Conservation (phyloP, 2,888 invertebrate species). For the Athalia circularis region DNA sequence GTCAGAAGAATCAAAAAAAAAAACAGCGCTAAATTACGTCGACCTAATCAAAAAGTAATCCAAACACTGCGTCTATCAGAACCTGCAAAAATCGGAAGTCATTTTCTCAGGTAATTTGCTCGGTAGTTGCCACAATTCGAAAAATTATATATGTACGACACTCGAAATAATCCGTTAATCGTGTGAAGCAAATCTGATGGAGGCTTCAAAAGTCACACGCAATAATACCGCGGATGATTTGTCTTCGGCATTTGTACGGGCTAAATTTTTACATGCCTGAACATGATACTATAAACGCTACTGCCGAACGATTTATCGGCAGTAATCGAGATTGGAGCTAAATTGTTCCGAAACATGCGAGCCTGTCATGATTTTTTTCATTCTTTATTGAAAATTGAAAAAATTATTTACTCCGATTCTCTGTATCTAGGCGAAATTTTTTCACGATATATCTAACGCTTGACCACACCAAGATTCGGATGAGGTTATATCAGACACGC, state of each 20-base stretch:
- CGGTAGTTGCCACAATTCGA: not conserved
- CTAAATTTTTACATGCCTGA: not conserved
- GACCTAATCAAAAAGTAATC: too few species aligned
- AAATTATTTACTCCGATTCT: not conserved
- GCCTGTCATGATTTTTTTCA: not conserved
- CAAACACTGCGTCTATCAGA: too few species aligned
- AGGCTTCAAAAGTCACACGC: not conserved
- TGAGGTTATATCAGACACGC: conserved; percentile 2
- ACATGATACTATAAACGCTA: not conserved
- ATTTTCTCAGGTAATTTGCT: too few species aligned
- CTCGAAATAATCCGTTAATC: too few species aligned
- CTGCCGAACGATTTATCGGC: conserved; percentile 8
- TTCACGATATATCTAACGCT: not conserved
- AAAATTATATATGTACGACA: not conserved
- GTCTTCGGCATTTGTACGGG: not conserved
- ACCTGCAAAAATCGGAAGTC: too few species aligned
- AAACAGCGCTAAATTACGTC: too few species aligned
- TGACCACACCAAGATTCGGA: conserved; percentile 17
- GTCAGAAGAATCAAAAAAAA: not conserved
- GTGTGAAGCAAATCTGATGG: not conserved
- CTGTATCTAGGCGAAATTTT: not conserved
- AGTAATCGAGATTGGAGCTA: conserved; percentile 14
- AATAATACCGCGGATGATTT: not conserved
- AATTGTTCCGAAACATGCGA: conserved; percentile 23
- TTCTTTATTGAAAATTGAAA: not conserved